Base-by-base conservation (phyloP, 2,113 vertebrate species). In the Anas platyrhynchos region DNA sequence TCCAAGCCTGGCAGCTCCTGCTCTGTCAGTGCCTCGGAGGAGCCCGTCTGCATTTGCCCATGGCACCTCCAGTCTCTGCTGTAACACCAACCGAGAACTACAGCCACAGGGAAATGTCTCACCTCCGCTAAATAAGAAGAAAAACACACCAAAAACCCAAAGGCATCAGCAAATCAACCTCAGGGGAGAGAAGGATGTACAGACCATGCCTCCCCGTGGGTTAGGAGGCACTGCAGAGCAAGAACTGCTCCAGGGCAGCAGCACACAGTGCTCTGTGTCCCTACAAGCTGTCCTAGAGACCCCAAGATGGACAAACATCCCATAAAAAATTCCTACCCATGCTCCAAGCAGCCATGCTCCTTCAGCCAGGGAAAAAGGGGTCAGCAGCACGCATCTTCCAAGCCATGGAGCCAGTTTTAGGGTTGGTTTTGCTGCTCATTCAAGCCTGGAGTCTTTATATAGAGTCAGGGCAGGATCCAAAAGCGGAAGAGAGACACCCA, bases 401-500 rank as follows among this genome's bases (percentile, higher is more conserved):
- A 91, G 32, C 1, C 61, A 86, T 88, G 94, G 80, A 93, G 41
- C 80, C 95, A 93, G 44, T 62, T 85, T 46, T 38, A 89, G 75
- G 91, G 72, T 26, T 96, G 89, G 58, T 44, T 94, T 75, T 88
- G 83, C 62, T 84, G 96, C 94, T 96, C 86, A 95, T 94, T 96
- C 96, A 96, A 97, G 88, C 74, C 90, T 52, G 8, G 56, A 93
- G 88, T 62, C 89, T 91, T 93, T 96, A 95, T 93, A 97, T 90
- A 95, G 94, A 93, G 94, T n/a, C 88, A 95, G 93, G 94, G 96
- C 92, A 96, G 92, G 92, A 95, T 95, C 86, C 83, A 84, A 95
- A 96, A 95, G 90, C 77, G 90, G 96, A 96, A 97, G 93, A 95
- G 95, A 93, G 77, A 94, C 93, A 91, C 96, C 96, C 94, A 96